Evolutionary conservation across 1,140 invertebrate species (phyloP).

Genomic region (Drosophila pseudoobscura): DNA sequence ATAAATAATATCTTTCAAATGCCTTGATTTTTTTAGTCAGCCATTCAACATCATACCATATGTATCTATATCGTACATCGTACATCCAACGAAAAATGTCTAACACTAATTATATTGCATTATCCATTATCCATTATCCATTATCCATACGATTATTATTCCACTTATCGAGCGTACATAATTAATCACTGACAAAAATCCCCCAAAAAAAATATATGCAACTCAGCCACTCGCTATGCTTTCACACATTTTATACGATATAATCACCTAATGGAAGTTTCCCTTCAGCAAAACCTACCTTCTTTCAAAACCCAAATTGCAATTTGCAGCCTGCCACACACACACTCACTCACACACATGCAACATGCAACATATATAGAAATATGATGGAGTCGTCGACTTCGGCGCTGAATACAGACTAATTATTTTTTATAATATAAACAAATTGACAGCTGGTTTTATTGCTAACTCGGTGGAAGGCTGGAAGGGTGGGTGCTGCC

Average conservation of each 20-base stretch:
- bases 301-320: constrained; percentile 47
- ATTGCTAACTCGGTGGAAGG: constrained; percentile 45
- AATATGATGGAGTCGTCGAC: constrained; percentile 75
- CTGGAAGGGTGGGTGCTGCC: constrained; percentile 11
- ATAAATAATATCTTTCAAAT: too few relatives aligned
- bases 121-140: constrained; percentile 59
- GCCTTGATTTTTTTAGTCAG: constrained; percentile 62
- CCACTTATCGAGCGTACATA: constrained; percentile 73
- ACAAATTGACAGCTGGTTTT: constrained; percentile 80
- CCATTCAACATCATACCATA: constrained; percentile 39
- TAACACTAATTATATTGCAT: constrained; percentile 76
- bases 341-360: constrained; percentile 33
- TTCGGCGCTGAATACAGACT: constrained; percentile 78
- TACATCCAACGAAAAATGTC: constrained; percentile 48
- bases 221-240: constrained; percentile 55
- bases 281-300: constrained; percentile 4
- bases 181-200: constrained; percentile 62
- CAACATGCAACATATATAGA: constrained; percentile 53
- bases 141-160: constrained; percentile 76
- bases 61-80: constrained; percentile 15
- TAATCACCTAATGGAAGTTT: constrained; percentile 46
- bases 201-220: neutral
- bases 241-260: constrained; percentile 50
- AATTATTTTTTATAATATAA: constrained; percentile 82
- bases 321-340: constrained; percentile 21